These are phyloP conservation scores for Himalopsyche anomala DNA, from an alignment of 2,888 invertebrate genomes.

Conservation along the genomic window DNA sequence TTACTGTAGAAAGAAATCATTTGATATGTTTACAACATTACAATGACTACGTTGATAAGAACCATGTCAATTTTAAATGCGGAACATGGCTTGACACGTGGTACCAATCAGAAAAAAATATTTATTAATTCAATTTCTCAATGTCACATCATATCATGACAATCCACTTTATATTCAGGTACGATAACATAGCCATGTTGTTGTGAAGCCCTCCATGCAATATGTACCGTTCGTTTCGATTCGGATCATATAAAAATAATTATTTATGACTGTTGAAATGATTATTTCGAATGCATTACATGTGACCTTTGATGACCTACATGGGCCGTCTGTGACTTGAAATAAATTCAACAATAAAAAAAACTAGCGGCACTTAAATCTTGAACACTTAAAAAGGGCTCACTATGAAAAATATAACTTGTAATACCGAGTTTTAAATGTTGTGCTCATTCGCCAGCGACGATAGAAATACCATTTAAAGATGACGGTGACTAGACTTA, in stretches of 20 bases:
- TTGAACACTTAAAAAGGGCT: slow-evolving; percentile 38
- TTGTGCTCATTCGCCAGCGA: background rate
- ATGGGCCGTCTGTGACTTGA: slow-evolving; percentile 18
- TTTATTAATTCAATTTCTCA: background rate
- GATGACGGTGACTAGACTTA: background rate
- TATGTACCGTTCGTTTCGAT: slow-evolving; percentile 8
- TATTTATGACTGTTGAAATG: slow-evolving; percentile 24
- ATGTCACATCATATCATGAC: slow-evolving; percentile 1
- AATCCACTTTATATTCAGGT: background rate
- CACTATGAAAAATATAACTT: slow-evolving; percentile 1
- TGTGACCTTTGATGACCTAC: slow-evolving; percentile 44
- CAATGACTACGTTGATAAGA: no score
- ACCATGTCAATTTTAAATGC: no score
- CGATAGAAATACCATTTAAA: background rate
- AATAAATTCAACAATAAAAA: slow-evolving; percentile 41
- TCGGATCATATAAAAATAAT: slow-evolving; percentile 13
- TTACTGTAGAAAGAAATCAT: no score
- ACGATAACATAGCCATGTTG: background rate
- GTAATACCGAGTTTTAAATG: background rate
- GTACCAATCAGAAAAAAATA: background rate
- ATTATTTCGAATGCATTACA: slow-evolving; percentile 30
- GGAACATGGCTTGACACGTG: no score
- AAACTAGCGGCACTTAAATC: slow-evolving; percentile 37
- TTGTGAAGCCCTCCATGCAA: no score
- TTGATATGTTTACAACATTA: no score